phyloP scores from a whole-genome alignment of 2,797 vertebrate species.

The Chiropotes sagulatus region DNA sequence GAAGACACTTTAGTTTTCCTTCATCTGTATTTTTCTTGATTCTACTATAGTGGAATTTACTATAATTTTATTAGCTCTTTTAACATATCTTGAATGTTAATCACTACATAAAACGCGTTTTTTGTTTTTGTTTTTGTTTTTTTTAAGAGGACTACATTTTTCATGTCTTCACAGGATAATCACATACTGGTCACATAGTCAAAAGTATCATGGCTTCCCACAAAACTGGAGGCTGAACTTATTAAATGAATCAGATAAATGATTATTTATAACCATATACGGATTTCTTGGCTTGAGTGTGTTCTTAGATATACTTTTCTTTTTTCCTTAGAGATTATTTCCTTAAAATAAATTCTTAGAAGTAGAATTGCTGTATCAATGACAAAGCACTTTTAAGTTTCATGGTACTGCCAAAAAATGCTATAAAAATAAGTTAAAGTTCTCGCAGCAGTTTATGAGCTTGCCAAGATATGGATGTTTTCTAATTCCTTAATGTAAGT shows the following conservation, averaged over 20 bases:
- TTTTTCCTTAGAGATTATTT: conserved; percentile 15
- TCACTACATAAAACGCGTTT: not conserved
- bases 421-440: not conserved
- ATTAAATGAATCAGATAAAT: not conserved
- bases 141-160: not conserved
- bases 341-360: conserved; percentile 20
- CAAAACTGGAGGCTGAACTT: not conserved
- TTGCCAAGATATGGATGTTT: not conserved
- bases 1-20: not conserved
- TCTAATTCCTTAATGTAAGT: not conserved
- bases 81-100: not conserved
- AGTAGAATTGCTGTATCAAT: not conserved
- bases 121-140: not conserved
- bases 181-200: not conserved
- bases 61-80: conserved; percentile 20
- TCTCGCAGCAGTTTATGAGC: not conserved
- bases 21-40: conserved; percentile 31
- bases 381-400: not conserved
- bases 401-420: not conserved
- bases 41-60: not conserved
- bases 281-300: not conserved
- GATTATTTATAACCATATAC: not conserved
- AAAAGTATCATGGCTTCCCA: not conserved
- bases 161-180: not conserved
- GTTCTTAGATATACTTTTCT: not conserved